Evolutionary conservation across 2,888 invertebrate species (phyloP), one percentile per base, ranked within the genome.

Genomic region (Dorcus parallelipipedus): DNA sequence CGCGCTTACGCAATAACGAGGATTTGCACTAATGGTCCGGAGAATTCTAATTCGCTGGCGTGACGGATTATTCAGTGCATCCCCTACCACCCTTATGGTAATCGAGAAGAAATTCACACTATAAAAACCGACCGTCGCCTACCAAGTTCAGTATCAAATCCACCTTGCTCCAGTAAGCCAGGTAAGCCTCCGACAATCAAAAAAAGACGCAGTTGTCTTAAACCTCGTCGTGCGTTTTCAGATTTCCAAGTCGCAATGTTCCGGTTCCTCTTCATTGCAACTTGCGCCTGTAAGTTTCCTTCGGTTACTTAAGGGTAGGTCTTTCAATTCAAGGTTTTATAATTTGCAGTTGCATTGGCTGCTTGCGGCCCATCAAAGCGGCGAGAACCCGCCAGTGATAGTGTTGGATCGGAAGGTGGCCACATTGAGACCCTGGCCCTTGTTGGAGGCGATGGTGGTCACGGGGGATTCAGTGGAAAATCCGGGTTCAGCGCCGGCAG

Each of bases 401-500:
- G 45, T 43, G 49, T 20, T 20, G 52, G 55, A 4, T 53, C 58
- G 43, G 52, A 51, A 38, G 55, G 54, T 10, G 54, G 52, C 17
- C 59, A 59, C 49, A 41, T 48, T 51, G 59, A 55, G 49, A 33
- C 54, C 10, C 33, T 59, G 4, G 52, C 59, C 17, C 9, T 53
- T 26, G n/a, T 41, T 6, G 51, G 52, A 39, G 60, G 54, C 2
- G 64, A 61, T 41, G 57, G 57, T 20, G 60, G 59, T 40, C 61
- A 52, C 20, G 67, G 63, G 6, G 69, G 63, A 2, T 65, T 55
- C 6, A 68, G 67, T 33, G 68, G 68, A 38, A 84, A 84, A 67
- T 82, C 83, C 42, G 84, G 83, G 38, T 87, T 81, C 80, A 88
- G 88, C 72, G 82, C 82, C 54, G 90, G 90, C 60, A 88, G 88